Base-by-base conservation (phyloP, 2,113 vertebrate species). In the Urocolius indicus region DNA sequence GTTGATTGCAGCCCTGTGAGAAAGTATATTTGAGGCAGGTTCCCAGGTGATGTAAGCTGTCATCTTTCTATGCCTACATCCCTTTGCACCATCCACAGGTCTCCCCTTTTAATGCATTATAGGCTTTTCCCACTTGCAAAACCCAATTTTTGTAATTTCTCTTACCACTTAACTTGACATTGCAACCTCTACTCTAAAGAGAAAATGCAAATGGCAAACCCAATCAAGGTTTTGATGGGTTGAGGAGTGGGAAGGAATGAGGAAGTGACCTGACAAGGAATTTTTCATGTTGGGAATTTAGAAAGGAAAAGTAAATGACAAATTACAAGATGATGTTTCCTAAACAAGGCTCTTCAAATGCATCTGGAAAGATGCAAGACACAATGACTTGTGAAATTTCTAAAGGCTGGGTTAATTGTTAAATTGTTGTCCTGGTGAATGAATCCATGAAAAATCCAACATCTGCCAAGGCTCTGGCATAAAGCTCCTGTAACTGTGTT, bases 161-260 rank as follows among this genome's bases (percentile, higher is more conserved):
- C 38, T 49, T 49, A 62, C 4, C 72, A 48, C 11, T 46, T n/a
- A 86, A 59, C 23, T 11, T n/a, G 7, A 27, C 13, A 24, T 14
- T 0, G 1, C 61, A 63, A 49, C 3, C 23, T 36, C 13, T 13
- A 1, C 34, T 48, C 48, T 26, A 20, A 82, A 62, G 24, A 34
- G n/a, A 66, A 94, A 67, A 84, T 3, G 12, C 8, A 58, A 78
- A 75, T 4, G 2, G 24, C 9, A 92, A 90, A 49, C 30, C 55
- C 22, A 14, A 24, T 10, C 5, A 27, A 51, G 41, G n/a, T 51
- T 84, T 67, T 46, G n/a, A 54, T 27, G 34, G 10, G 30, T 13
- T 23, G 14, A 89, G 11, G n/a, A 82, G 15, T 74, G 13, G 30
- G 54, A 80, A 87, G 65, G 84, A 91, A 95, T 13, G n/a, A 95